A percentile compares a stretch with the other conserved stretches of the same genome.
These are phyloP conservation scores for Cyanoramphus novaezelandiae DNA, from an alignment of 2,113 vertebrate genomes.

Conservation along the genomic window DNA sequence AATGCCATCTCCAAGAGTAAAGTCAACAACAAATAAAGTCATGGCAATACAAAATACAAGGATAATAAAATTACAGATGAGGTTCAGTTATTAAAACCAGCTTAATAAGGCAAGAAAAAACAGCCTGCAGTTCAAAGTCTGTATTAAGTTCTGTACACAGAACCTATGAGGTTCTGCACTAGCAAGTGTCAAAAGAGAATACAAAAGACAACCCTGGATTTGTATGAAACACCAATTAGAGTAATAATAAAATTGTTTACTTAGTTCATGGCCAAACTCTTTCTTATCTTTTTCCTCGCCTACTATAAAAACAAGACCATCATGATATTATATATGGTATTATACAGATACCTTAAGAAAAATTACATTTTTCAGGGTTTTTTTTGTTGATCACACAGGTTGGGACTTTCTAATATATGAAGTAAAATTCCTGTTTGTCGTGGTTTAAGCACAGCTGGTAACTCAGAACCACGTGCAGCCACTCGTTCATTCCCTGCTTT, in stretches of 20 bases:
- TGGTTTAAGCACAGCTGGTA: neutral
- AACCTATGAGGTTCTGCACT: neutral
- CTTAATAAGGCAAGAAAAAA: neutral
- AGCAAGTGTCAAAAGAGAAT: neutral
- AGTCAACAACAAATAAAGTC: neutral
- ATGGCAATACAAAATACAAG: neutral
- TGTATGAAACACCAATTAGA: neutral
- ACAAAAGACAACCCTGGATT: neutral
- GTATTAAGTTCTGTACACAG: neutral
- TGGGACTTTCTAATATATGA: neutral
- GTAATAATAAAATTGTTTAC: neutral
- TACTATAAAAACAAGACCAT: neutral
- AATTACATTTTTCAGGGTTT: rapidly evolving
- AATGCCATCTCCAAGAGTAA: neutral
- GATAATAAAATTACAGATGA: neutral
- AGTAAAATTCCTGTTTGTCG: neutral
- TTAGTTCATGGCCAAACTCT: neutral
- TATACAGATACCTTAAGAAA: neutral
- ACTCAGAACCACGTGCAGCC: neutral
- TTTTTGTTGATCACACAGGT: neutral
- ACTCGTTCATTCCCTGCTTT: neutral
- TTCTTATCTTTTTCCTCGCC: neutral
- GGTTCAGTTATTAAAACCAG: neutral
- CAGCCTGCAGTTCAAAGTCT: neutral
- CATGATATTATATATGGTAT: neutral